Evolutionary conservation across 2,888 invertebrate species (phyloP), one percentile per base, ranked within the genome.

Genomic region (Rapana venosa): DNA sequence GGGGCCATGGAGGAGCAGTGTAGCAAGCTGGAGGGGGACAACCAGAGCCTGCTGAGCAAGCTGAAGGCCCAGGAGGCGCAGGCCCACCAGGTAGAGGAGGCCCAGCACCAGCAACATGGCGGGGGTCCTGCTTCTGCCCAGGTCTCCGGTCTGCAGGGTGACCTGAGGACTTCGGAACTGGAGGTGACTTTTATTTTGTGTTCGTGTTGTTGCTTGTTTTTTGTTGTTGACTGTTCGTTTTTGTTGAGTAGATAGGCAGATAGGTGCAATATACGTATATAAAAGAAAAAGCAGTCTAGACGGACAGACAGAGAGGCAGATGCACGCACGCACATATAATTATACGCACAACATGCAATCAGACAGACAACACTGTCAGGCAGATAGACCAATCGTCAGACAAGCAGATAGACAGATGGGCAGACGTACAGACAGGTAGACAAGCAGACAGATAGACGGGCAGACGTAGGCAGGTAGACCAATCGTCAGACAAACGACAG

Each of bases 91-190:
- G 92, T 88, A n/a, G 84, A 88, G 32, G 84, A 87, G 11, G 90
- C 87, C n/a, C 90, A 90, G 36, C 86, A 90, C 35, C 66, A 87
- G 97, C 92, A 97, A 98, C 0, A 99, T 99, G 96, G 58, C n/a
- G 6, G 66, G 84, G 17, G 20, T 6, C 22, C 66, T 26, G 17
- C 66, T 13, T 22, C 66, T 26, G 26, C 81, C 13, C 26, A 83
- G 66, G 70, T 88, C 30, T 36, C 88, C 2, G 87, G 81, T 5
- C 81, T 91, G 30, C 90, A 91, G 79, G 87, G 90, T n/a, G 90
- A 90, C n/a, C 96, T 99, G 47, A 96, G 98, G 93, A 98, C 98
- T 0, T 98, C 99, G 0, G 99, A 99, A 96, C 98, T 98, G 20
- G 97, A 99, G 56, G 98, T 98, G 95, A 98, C 87, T 8, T 47